A percentile compares a stretch with the other conserved stretches of the same genome.
Evolutionary conservation across 1,140 invertebrate genomes (phyloP).

Genomic region (Onthophagus taurus): DNA sequence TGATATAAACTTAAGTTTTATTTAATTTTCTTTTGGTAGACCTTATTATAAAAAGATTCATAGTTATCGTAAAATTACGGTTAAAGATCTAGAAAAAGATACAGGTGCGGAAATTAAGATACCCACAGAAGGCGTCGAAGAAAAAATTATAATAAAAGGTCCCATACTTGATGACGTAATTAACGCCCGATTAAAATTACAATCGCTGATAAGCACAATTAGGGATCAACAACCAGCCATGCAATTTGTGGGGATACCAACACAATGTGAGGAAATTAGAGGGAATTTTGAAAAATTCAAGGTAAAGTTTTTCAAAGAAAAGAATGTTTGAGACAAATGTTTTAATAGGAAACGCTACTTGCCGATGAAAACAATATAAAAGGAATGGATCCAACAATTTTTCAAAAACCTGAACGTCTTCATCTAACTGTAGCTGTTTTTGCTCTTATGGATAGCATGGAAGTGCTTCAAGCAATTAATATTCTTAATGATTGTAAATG

Average conservation of each 20-base stretch:
- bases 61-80: conserved; percentile 8
- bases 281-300: conserved; percentile 51
- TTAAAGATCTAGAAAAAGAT: conserved; percentile 50
- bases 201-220: conserved; percentile 53
- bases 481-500: conserved; percentile 45
- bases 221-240: conserved; percentile 52
- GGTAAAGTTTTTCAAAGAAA: conserved; percentile 28
- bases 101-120: conserved; percentile 59
- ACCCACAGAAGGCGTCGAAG: conserved; percentile 40
- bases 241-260: conserved; percentile 72
- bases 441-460: conserved; percentile 57
- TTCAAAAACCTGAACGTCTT: conserved; percentile 59
- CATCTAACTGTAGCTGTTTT: conserved; percentile 68
- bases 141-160: conserved; percentile 45
- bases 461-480: conserved; percentile 45
- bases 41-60: conserved; percentile 13
- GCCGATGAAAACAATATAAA: conserved; percentile 31
- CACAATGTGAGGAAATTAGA: conserved; percentile 46
- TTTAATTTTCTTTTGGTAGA: conserved; percentile 8
- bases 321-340: not conserved
- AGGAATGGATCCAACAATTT: conserved; percentile 56
- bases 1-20: not conserved
- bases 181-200: conserved; percentile 54
- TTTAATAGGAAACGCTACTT: not conserved
- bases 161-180: conserved; percentile 45